Base-by-base conservation (phyloP, 2,888 invertebrate genomes). In the Tachina fera region DNA sequence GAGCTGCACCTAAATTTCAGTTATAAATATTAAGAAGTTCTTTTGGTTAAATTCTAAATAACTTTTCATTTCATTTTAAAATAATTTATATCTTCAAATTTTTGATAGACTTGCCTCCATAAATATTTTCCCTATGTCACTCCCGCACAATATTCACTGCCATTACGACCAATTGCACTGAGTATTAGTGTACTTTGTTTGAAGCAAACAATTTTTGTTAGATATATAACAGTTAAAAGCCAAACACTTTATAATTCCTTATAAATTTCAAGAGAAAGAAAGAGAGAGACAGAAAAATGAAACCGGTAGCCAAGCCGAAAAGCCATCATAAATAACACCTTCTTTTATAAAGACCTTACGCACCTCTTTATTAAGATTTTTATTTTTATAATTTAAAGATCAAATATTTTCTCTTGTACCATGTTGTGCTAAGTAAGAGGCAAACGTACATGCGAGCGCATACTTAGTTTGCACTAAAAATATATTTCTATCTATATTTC, bases 291-390 rank as follows among this genome's bases (percentile, higher is more conserved):
- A 19, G 19, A 39, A 19, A 9, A 47, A 47, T 61, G 16, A 70
- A 81, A 61, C 81, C 70, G 58, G 70, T 68, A 75, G 81, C 43
- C 81, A 19, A 39, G 39, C 74, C 77, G 68, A 78, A 77, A 74
- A 78, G 72, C 81, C 82, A 78, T 82, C 82, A 85, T 85, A 85
- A 85, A 85, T 85, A 85, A 85, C 81, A 78, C 85, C 74, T 85
- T 81, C 31, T 53, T 77, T 75, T 78, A 22, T 31, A 78, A 78
- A 78, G 77, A 82, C 82, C 85, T 82, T 78, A 85, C 85, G 85
- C 82, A 85, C 74, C 82, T 78, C 74, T 85, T 85, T 85, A 85
- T 82, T 82, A 82, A 78, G 74, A 31, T 31, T 31, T 31, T 31
- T 31, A 31, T 53, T 74, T 74, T 74, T 58, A 75, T 70, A 9